Evolutionary conservation across 2,113 vertebrate genomes (phyloP), one percentile per base, ranked within the genome.

Genomic region (Ciconia boyciana): DNA sequence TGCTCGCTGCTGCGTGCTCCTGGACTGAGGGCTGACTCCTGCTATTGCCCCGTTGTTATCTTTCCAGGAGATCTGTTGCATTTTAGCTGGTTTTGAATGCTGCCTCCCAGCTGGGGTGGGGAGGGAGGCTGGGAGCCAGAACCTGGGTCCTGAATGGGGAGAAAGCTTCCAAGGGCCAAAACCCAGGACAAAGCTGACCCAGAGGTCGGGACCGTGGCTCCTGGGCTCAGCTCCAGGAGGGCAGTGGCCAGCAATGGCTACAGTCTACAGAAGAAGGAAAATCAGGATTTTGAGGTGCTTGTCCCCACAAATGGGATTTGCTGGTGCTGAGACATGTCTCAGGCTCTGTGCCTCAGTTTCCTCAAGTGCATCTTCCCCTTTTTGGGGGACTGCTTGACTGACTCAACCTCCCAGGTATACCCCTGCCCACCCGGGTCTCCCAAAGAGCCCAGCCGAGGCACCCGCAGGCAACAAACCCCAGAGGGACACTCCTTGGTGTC

Each of bases 281-380:
- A 57, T 4, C 3, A 3, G n/a, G 39, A 84, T 44, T 88, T 78
- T 7, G 7, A 81, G 68, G 26, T 3, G 64, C 31, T 84, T 71
- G 9, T 8, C 39, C 43, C 19, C 8, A 1, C 2, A 0, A 4
- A 1, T 1, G 10, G 36, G 28, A 31, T n/a, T 26, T 75, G 29
- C 86, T 71, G 55, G 12, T 8, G 9, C 76, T 31, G 62, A 41
- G 36, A n/a, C 19, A 5, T 4, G 0, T 2, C 48, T 51, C 43
- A 14, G 39, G 13, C 48, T 31, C 57, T 1, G 34, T 24, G 61
- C 16, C 83, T 65, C 57, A 8, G 29, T n/a, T 89, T 36, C 48
- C 31, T 51, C 54, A 21, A 16, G 11, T 0, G 14, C 62, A 43
- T 28, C 76, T 25, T 41, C 19, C 51, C 39, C 55, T 71, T 74